These are phyloP conservation scores for Microctonus aethiopoides DNA, from an alignment of 2,888 invertebrate species.

Conservation along the genomic window DNA sequence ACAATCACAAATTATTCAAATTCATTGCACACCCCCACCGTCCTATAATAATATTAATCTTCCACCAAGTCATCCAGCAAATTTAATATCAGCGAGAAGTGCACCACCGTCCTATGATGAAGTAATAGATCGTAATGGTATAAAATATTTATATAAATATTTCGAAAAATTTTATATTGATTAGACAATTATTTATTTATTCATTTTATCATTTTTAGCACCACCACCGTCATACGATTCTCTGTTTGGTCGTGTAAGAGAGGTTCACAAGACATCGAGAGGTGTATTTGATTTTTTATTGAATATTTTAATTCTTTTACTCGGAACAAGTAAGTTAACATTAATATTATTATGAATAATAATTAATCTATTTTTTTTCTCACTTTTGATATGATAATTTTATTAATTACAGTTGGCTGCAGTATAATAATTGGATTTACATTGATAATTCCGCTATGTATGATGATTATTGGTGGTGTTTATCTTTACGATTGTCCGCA, in stretches of 20 bases:
- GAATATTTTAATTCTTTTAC: slow-evolving; percentile 71
- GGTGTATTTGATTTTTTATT: slow-evolving; percentile 73
- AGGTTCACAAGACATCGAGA: slow-evolving; percentile 72
- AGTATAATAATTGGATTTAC: slow-evolving; percentile 74
- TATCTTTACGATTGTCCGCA: slow-evolving; percentile 76
- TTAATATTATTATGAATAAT: not conserved
- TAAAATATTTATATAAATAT: too few relatives aligned
- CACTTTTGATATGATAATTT: not conserved
- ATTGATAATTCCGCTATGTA: slow-evolving; percentile 75
- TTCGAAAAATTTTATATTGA: too few relatives aligned
- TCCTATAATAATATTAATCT: slow-evolving; percentile 56
- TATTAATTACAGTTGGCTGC: slow-evolving; percentile 72
- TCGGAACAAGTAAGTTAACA: slow-evolving; percentile 73
- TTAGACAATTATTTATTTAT: too few relatives aligned
- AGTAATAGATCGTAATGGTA: slow-evolving; percentile 73
- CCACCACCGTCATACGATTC: slow-evolving; percentile 78
- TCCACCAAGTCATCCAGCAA: slow-evolving; percentile 51
- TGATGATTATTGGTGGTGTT: slow-evolving; percentile 76
- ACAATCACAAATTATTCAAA: slow-evolving; percentile 46
- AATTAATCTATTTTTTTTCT: not conserved
- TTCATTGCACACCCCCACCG: slow-evolving; percentile 57
- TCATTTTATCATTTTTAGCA: too few relatives aligned
- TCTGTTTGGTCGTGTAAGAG: slow-evolving; percentile 73
- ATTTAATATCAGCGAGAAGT: slow-evolving; percentile 60
- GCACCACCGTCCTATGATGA: slow-evolving; percentile 75